phyloP scores from a whole-genome alignment of 2,888 invertebrate species.

The Pristionchus exspectatus region DNA sequence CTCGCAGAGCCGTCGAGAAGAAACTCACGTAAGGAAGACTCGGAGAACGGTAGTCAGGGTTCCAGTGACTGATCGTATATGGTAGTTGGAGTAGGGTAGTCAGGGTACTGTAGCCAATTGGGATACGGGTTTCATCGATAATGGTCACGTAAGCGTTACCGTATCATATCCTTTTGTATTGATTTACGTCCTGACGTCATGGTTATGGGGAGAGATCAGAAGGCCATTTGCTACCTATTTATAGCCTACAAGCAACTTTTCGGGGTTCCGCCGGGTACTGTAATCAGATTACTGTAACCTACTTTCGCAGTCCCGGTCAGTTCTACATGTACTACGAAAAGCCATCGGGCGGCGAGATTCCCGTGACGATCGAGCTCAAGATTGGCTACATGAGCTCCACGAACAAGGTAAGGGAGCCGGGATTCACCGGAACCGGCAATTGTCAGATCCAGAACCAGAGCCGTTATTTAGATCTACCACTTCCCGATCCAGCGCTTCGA shows the following conservation, averaged over 20 bases:
- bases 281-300: neutral
- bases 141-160: too few relatives aligned
- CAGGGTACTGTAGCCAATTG: neutral
- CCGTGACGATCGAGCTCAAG: conserved; percentile 43
- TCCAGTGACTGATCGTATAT: too few relatives aligned
- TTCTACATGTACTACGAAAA: conserved; percentile 45
- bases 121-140: neutral
- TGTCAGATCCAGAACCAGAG: neutral
- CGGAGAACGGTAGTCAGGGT: neutral
- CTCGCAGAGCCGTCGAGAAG: conserved; percentile 4
- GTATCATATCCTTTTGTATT: neutral
- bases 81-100: neutral
- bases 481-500: conserved; percentile 45
- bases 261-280: neutral
- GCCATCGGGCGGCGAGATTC: conserved; percentile 1
- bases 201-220: too few relatives aligned
- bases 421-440: neutral
- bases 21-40: conserved; percentile 4
- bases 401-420: conserved; percentile 21
- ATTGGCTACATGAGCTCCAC: conserved; percentile 48
- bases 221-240: too few relatives aligned
- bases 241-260: too few relatives aligned
- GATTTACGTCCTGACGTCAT: neutral
- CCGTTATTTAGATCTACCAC: conserved; percentile 31
- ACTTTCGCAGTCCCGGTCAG: neutral